Conservation (phyloP, 2,113 vertebrate genomes). For the Seriola aureovittata region DNA sequence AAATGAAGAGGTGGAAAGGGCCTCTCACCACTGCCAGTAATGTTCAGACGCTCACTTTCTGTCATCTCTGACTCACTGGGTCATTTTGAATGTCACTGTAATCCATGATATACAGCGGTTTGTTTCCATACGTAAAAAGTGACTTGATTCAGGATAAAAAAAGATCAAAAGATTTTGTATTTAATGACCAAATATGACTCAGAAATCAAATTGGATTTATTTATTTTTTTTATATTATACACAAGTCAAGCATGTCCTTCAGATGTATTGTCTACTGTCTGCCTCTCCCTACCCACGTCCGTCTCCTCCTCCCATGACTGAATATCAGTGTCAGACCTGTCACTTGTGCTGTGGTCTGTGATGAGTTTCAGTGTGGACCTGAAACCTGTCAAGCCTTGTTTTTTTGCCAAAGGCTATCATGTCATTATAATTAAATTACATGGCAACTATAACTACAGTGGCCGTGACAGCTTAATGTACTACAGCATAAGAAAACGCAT, state of each 20-base stretch:
- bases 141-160: neutral
- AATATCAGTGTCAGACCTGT: constrained; percentile 32
- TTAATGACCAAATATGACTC: neutral
- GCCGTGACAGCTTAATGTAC: too few relatives aligned
- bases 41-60: neutral
- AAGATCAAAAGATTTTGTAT: neutral
- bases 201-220: too few relatives aligned
- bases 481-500: too few relatives aligned
- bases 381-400: constrained; percentile 9
- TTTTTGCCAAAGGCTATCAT: neutral
- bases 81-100: neutral
- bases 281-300: neutral
- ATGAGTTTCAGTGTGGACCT: constrained; percentile 16
- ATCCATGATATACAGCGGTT: neutral
- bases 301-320: constrained; percentile 25
- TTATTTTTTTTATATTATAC: neutral
- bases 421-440: neutral
- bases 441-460: neutral
- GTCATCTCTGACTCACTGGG: constrained; percentile 9
- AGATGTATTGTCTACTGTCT: neutral
- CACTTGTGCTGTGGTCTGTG: constrained; percentile 22
- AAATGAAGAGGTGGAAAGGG: constrained; percentile 53
- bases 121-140: neutral
- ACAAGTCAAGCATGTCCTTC: neutral
- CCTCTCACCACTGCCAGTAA: constrained; percentile 20